Evolutionary conservation across 2,888 invertebrate species (phyloP), one percentile per base, ranked within the genome.

Genomic region (Drosophila kanekoi): DNA sequence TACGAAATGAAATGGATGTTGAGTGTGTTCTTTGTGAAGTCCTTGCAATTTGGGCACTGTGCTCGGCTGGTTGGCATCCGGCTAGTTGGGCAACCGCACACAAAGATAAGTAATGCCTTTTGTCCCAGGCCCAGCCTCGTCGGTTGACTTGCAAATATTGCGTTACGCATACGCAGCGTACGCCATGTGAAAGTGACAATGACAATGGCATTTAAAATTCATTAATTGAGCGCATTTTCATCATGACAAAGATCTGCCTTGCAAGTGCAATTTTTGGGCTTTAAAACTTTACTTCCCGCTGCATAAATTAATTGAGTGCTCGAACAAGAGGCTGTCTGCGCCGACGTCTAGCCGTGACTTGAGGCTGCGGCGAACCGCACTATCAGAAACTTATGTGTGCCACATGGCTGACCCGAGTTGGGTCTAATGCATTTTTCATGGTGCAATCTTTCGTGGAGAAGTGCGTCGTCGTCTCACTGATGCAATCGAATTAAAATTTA

Each of bases 401-500:
- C 72, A 70, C 72, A 73, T 54, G 65, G 45, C 51, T 67, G 62
- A 43, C 59, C 28, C 69, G 62, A 63, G 40, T 66, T 60, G 16
- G 16, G 54, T 41, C 76, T 81, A 86, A 87, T 84, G 84, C 77
- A 84, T 79, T 86, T 87, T 84, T 74, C 77, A 84, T 81, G 61
- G 68, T 40, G 40, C 54, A 56, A 45, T 65, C 52, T 28, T 8
- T 57, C 28, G 13, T 38, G 57, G 52, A 57, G 54, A 56, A 56
- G 41, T 56, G 72, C 48, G 9, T 41, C 18, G 16, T 33, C 38
- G 41, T 32, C n/a, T 23, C 60, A 60, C 64, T 73, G 83, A 72
- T 78, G 79, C 85, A 81, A 86, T 87, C 87, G 87, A 86, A 87
- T 86, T 86, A 87, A 86, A 87, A 86, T 86, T 86, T 86, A 86